Conservation (phyloP, 1,140 invertebrate species). For the Bombus ignitus region DNA sequence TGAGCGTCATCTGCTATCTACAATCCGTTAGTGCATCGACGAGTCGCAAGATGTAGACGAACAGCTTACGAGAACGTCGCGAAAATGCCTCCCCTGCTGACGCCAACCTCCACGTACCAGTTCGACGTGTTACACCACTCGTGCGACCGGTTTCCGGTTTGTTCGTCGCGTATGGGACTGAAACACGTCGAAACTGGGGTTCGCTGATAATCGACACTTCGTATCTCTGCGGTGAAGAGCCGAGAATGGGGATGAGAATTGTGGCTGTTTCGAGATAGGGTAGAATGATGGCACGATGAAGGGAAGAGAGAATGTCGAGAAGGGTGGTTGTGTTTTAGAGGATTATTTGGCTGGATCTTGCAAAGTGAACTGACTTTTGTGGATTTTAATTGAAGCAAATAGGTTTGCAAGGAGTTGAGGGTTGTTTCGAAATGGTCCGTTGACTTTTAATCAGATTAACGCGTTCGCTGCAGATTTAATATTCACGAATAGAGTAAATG, state of each 20-base stretch:
- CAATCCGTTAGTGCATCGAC: constrained; percentile 64
- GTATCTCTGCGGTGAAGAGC: background rate
- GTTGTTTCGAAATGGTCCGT: background rate
- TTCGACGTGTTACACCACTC: background rate
- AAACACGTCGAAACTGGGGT: background rate
- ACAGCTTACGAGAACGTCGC: constrained; percentile 42
- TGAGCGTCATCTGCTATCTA: constrained; percentile 80
- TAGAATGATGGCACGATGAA: background rate
- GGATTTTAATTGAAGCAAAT: background rate
- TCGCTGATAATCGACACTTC: background rate
- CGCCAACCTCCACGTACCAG: background rate
- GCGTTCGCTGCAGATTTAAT: background rate
- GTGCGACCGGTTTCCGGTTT: constrained; percentile 18
- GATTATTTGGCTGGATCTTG: background rate
- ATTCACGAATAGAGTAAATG: background rate
- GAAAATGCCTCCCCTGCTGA: constrained; percentile 62
- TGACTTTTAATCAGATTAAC: background rate
- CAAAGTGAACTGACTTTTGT: background rate
- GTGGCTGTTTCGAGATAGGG: background rate
- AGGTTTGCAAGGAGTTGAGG: too few species aligned
- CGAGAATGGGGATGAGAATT: background rate
- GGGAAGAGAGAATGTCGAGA: background rate
- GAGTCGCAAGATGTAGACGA: constrained; percentile 62
- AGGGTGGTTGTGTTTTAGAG: background rate
- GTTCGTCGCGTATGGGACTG: background rate